Conservation (phyloP, 1,140 invertebrate genomes). For the Halictus rubicundus region DNA sequence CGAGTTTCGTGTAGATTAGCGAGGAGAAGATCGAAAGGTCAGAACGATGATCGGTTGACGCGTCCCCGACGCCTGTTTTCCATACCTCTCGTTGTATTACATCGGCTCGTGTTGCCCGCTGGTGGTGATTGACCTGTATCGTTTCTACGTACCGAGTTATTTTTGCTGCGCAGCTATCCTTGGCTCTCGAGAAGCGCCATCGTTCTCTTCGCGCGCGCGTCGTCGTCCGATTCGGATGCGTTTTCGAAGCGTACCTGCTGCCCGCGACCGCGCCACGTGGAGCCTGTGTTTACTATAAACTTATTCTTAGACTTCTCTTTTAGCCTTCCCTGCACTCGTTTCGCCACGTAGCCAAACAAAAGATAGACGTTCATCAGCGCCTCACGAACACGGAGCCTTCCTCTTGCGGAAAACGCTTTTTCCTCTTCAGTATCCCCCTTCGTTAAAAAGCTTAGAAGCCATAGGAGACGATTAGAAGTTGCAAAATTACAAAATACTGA, state of each 20-base stretch:
- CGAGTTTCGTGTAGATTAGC: conserved; percentile 6
- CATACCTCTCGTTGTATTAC: conserved; percentile 43
- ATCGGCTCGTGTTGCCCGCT: not conserved
- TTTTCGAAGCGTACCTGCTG: not conserved
- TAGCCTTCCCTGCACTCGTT: no score
- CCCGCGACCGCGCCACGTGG: not conserved
- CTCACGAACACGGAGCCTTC: no score
- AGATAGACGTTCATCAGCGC: no score
- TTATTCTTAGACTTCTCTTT: not conserved
- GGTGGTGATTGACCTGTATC: conserved; percentile 40
- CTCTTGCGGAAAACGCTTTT: no score
- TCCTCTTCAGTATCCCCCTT: no score
- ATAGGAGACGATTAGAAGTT: no score
- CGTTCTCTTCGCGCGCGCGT: not conserved
- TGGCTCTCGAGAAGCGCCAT: not conserved
- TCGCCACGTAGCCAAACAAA: no score
- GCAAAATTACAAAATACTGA: no score
- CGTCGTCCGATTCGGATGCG: not conserved
- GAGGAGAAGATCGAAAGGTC: conserved; percentile 31
- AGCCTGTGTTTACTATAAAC: not conserved
- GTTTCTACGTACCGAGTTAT: conserved; percentile 41
- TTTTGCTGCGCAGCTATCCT: conserved; percentile 30
- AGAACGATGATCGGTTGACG: conserved; percentile 47
- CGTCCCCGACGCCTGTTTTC: conserved; percentile 31
- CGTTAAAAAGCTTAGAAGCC: no score